Evolutionary conservation across 2,888 invertebrate species (phyloP), one percentile per base, ranked within the genome.

Genomic region (Ryuthela nishihirai): DNA sequence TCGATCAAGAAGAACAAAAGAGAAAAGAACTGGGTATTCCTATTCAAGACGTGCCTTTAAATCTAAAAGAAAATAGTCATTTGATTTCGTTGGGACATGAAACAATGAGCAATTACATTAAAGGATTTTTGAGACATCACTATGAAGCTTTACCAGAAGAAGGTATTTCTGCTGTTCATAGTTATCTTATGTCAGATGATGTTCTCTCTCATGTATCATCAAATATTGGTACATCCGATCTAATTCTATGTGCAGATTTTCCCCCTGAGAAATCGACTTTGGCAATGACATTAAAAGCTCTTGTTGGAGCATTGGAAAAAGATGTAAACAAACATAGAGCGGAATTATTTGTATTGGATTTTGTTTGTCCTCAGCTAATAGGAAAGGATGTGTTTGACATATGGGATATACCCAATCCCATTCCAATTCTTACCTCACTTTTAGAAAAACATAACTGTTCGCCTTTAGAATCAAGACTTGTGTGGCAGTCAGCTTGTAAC

Each of bases 331-430:
- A 36, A 1, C 4, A 17, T 7, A 18, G 25, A 49, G 82, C 88
- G 0, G 82, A 84, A 53, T 75, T 79, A 54, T 92, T 99, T 76
- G 82, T 97, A 1, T 78, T 87, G 48, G 97, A 98, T 72, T 81
- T 97, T 48, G 81, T 98, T 52, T 65, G 82, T 9, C 83, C 88
- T 2, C 87, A 87, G 70, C 75, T 99, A 36, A 83, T 85, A 72
- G 91, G 87, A 15, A 82, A 87, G 73, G 90, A 95, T 72, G 74
- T 98, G 4, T 84, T 83, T 67, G 90, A 92, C 59, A 79, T 89
- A 58, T 94, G 91, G 87, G 77, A 80, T 17, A 84, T 91, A n/a
- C 78, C 82, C 41, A 79, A 92, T 60, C 92, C 97, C 0, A 81
- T 88, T 73, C 76, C 81, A 41, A 78, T 87, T 70, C 78, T 98